Evolutionary conservation across 1,140 invertebrate genomes (phyloP).

Genomic region (Chironomus striatipennis): DNA sequence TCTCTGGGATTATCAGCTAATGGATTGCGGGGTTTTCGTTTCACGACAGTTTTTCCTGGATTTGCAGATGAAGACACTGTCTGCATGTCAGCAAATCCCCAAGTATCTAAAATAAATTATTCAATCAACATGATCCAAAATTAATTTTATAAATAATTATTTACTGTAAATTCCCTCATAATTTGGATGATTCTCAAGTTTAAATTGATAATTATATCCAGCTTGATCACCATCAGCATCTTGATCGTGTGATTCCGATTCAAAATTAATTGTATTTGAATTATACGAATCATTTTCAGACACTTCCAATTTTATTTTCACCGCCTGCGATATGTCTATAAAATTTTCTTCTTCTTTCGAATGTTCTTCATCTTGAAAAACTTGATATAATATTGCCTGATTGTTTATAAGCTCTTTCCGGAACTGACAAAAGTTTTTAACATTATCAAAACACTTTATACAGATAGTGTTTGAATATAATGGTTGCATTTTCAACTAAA

Average conservation of each 20-base stretch:
- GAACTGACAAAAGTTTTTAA: slow-evolving; percentile 12
- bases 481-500: background rate
- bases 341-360: background rate
- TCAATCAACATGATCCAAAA: too few species aligned
- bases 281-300: slow-evolving; percentile 1
- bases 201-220: background rate
- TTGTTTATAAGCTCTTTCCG: slow-evolving; percentile 15
- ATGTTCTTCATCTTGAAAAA: background rate
- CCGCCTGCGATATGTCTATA: slow-evolving; percentile 15
- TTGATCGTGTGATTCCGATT: background rate
- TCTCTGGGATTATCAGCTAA: background rate
- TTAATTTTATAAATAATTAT: too few species aligned
- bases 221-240: background rate
- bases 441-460: slow-evolving; percentile 9
- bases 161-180: slow-evolving; percentile 8
- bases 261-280: slow-evolving; percentile 14
- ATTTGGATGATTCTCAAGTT: background rate
- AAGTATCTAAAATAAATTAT: background rate
- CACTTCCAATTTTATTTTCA: slow-evolving; percentile 4
- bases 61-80: background rate
- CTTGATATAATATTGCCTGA: slow-evolving; percentile 10
- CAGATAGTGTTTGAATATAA: slow-evolving; percentile 9
- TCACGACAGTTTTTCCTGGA: background rate
- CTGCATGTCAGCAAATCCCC: background rate
- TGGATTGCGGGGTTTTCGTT: slow-evolving; percentile 16